Evolutionary conservation across 2,888 invertebrate genomes (phyloP), one percentile per base, ranked within the genome.

Genomic region (Thera britannica): DNA sequence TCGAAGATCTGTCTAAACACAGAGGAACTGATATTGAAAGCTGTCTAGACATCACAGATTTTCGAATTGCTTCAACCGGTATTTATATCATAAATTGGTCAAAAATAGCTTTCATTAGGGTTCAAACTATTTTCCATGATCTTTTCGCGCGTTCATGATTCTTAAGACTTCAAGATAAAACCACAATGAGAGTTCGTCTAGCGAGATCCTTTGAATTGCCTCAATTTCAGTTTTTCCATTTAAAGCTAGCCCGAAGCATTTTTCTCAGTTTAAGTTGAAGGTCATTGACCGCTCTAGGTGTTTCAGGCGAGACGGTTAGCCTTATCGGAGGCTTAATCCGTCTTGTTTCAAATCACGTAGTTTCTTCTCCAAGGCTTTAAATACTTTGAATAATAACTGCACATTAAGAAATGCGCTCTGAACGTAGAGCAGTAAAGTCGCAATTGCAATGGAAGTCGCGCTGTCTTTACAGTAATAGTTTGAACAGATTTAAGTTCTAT

Each of bases 301-400:
- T 62, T 58, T 67, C 62, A 62, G 67, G 57, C 64, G 68, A 68
- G 62, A 63, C 67, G 57, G 61, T 44, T 49, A 35, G 67, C 67
- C 66, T 70, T 71, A 72, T 74, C 70, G 58, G 56, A 67, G 57
- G 63, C 65, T 70, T 70, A 68, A 70, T 73, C 72, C 71, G 67
- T 70, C 73, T 72, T 59, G 67, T 67, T 68, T 73, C 72, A 64
- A 72, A 70, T 73, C 71, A 65, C 62, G 54, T 54, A 68, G 59
- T 62, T 68, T 64, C 70, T 71, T 71, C 71, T 58, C 67, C 56
- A 63, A 71, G 49, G 62, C 65, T 66, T 70, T 49, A 54, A 68
- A 68, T 65, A 68, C 57, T 71, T 72, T 71, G 67, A 66, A 72
- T 69, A 69, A 41, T 54, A 41, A 9, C 11, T n/a, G 38, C 35